Evolutionary conservation across 2,113 vertebrate genomes (phyloP).

Genomic region (Hippopotamus amphibius): DNA sequence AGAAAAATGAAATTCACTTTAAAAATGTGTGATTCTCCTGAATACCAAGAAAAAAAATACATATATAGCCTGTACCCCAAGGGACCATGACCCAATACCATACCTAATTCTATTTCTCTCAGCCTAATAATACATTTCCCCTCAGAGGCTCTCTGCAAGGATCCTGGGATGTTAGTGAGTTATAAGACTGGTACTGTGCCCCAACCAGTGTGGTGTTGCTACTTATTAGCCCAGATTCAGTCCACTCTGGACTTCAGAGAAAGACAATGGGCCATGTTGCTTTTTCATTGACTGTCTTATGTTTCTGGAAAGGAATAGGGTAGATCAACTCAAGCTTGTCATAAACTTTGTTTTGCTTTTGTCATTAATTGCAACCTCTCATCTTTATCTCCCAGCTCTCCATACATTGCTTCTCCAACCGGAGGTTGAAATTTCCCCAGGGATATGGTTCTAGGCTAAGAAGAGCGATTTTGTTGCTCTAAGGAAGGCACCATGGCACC

Average conservation of each 20-base stretch:
- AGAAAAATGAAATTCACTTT: conserved; percentile 31
- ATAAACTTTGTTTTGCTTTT: neutral
- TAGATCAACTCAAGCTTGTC: neutral
- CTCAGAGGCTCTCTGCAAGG: neutral
- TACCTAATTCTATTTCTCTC: conserved; percentile 13
- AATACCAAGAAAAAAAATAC: neutral
- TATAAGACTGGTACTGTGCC: neutral
- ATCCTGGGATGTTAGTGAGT: neutral
- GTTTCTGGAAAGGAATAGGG: conserved; percentile 17
- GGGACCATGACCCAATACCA: neutral
- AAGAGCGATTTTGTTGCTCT: neutral
- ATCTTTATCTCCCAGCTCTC: neutral
- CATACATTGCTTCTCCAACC: neutral
- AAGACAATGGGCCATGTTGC: neutral
- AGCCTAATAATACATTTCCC: neutral
- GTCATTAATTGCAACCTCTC: neutral
- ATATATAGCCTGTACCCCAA: neutral
- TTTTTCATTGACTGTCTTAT: neutral
- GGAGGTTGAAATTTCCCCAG: neutral
- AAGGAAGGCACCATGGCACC: neutral
- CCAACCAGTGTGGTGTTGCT: neutral
- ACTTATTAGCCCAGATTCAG: neutral
- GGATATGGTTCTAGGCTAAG: neutral
- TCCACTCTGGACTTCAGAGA: neutral
- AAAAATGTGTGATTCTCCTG: conserved; percentile 10